These are phyloP conservation scores for Columba guinea DNA, from an alignment of 2,797 vertebrate species.

Conservation along the genomic window DNA sequence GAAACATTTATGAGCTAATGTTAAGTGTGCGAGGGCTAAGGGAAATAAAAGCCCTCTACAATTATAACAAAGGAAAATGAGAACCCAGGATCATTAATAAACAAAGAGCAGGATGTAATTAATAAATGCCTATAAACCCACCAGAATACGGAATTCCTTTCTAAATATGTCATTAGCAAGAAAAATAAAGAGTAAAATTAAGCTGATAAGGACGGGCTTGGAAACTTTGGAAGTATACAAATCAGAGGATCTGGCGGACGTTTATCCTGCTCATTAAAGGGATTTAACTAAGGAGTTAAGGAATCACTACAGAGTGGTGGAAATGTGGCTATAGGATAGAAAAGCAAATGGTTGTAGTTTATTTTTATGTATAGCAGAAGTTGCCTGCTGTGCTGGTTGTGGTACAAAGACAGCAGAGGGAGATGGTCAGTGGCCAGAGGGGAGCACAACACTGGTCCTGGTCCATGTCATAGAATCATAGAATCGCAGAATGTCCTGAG, in stretches of 20 bases:
- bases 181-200: slow-evolving; percentile 36
- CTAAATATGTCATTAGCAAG: slow-evolving; percentile 12
- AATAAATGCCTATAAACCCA: slow-evolving; percentile 20
- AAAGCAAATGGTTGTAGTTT: background rate
- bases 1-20: slow-evolving; percentile 38
- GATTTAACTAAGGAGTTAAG: background rate
- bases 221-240: background rate
- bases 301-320: background rate
- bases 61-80: background rate
- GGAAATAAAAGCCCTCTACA: slow-evolving; percentile 1
- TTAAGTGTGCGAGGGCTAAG: background rate
- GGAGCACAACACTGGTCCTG: background rate
- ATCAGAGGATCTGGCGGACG: background rate
- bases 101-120: slow-evolving; percentile 58
- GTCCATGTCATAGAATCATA: background rate
- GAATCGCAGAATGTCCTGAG: too few species aligned
- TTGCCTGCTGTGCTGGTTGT: background rate
- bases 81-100: slow-evolving; percentile 32
- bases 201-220: slow-evolving; percentile 16
- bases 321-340: background rate
- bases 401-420: background rate
- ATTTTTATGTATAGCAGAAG: background rate
- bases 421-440: background rate
- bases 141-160: slow-evolving; percentile 48
- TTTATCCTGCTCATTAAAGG: background rate